Base-by-base conservation (phyloP, 1,140 invertebrate genomes). In the Phenacoccus solenopsis region DNA sequence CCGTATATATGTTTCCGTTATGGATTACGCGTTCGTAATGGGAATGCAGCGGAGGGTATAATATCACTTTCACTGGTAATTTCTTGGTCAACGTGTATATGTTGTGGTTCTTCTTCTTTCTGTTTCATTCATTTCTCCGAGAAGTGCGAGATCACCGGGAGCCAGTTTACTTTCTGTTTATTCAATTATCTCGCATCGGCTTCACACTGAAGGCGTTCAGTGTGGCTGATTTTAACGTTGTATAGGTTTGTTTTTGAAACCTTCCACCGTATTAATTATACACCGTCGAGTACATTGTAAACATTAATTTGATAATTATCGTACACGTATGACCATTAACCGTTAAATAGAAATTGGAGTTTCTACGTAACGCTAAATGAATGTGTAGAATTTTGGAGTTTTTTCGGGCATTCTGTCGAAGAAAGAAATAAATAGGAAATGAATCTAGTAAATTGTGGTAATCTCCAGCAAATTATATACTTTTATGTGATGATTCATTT, bases 61-160 rank as follows among this genome's bases (percentile, higher is more conserved):
- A 38, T 38, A 64, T 64, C 59, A 64, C 59, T 64, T 64, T 64
- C 59, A 64, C 59, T 64, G 25, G 25, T 64, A 64, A 64, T 64
- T 64, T 64, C 59, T 64, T 64, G 59, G 59, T 64, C 59, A 64
- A 64, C 59, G 59, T 22, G 21, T 25, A 64, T 22, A 10, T 3
- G 20, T 24, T 64, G 20, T 64, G 59, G 21, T 27, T 64, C 20
- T 3, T 64, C 59, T 64, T 64, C 21, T 64, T 64, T 64, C 25
- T 22, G 59, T 64, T 64, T 27, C 59, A 64, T 64, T 64, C 59
- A 64, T 64, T 64, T 64, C 59, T 64, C 59, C 59, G 9, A 49
- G 38, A 27, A 25, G 10, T 64, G 16, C n/a, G 59, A 64, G 59
- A 64, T 64, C 59, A 64, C 25, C 25, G 59, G 25, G 59, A 64